Evolutionary conservation across 2,888 invertebrate species (phyloP), one percentile per base, ranked within the genome.

Genomic region (Ennomos quercinarius): DNA sequence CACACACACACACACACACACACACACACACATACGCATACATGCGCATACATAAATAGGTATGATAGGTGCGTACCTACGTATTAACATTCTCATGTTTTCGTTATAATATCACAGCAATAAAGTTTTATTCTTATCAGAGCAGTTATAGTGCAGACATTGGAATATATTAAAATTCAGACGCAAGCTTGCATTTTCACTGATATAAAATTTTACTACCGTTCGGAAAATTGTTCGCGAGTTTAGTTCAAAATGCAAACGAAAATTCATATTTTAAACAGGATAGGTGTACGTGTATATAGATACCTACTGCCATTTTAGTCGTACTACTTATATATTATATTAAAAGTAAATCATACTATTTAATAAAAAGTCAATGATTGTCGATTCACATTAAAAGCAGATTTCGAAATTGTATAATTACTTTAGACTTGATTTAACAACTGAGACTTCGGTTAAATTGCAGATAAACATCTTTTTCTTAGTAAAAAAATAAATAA

Each of bases 121-220:
- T 61, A 56, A 61, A 60, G 17, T 47, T 55, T 60, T 57, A 47
- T 60, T 53, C 59, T 56, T 60, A 59, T 63, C 59, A 57, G 48
- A 37, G 43, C 56, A 56, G 49, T 56, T 63, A 63, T 57, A 54
- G 56, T 50, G 50, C 54, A 63, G 55, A 58, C 63, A 61, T 60
- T 59, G 55, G 63, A 63, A 57, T 57, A 57, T 61, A 61, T 61
- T 58, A 56, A 61, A 58, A 61, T 56, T 64, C 58, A 64, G 64
- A 67, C 61, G 53, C 64, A 48, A 64, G 63, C 61, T 63, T 63
- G 63, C 59, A 56, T 62, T 56, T 67, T 67, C 50, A 53, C 36
- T 46, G 56, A 53, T 55, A 65, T 65, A 67, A 67, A 65, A 67
- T 17, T 61, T 67, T 67, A 68, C 61, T 57, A 54, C 50, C 51